Evolutionary conservation across 2,113 vertebrate species (phyloP), one percentile per base, ranked within the genome.

Genomic region (Corapipo altera): DNA sequence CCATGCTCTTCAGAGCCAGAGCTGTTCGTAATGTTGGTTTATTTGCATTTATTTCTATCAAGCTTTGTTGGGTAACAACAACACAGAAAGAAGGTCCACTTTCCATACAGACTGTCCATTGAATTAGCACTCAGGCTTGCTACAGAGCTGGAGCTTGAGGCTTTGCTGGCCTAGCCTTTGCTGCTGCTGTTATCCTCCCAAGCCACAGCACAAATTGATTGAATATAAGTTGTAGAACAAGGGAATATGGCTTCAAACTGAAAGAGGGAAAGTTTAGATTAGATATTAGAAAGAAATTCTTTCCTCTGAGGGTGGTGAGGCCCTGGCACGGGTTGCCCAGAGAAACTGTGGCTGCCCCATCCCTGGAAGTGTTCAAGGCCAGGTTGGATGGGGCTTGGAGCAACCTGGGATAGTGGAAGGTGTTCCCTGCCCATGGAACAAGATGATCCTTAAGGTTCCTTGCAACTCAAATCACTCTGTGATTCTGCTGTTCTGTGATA

Each of bases 41-140:
- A 44, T 49, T 64, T 58, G 24, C 8, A 11, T 73, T 85, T 64
- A 32, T 73, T 88, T 77, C 20, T 20, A 4, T 39, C 43, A 39
- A 22, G 4, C 26, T 67, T 59, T 23, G 10, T 7, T 64, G 13
- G 4, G 15, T 70, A 32, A 66, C 3, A 4, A 8, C 0, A 2
- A 22, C 4, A 14, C 41, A 37, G 19, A 32, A 52, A 16, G 62
- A 71, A 88, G 12, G 32, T 70, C 44, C 32, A 24, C 18, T 59
- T 89, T 49, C 75, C 30, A 7, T 33, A 30, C 21, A 59, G 30
- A 22, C 15, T 73, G 0, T 22, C 15, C 22, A 5, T 2, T 32
- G 54, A 65, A 22, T 26, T 39, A 18, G 33, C 22, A 37, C 41
- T 33, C 8, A 11, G 52, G 28, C 17, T 43, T 52, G 37, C 30